Evolutionary conservation across 2,888 invertebrate genomes (phyloP).

Genomic region (Drosophila rubida): DNA sequence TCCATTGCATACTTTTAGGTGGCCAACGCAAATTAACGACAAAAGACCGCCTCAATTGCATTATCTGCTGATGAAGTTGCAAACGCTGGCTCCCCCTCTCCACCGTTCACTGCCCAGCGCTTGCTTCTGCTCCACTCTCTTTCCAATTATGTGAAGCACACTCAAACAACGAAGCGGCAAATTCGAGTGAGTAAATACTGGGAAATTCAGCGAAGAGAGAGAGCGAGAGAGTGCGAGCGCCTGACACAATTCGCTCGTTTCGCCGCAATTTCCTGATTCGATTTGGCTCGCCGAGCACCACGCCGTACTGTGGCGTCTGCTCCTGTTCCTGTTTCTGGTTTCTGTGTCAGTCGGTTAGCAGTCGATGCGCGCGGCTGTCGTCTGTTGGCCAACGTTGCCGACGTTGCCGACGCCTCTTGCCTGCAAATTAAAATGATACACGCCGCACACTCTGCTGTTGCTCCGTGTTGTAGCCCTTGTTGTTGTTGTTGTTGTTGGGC

Average conservation of each 20-base stretch:
- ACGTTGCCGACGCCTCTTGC: constrained; percentile 17
- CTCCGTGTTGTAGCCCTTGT: constrained; percentile 17
- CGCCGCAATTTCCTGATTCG: constrained; percentile 42
- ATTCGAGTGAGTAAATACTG: constrained; percentile 57
- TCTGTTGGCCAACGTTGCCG: constrained; percentile 12
- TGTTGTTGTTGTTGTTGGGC: constrained; percentile 31
- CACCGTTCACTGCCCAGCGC: background rate
- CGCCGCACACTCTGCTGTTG: constrained; percentile 19
- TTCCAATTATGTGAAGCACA: background rate
- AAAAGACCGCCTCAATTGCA: constrained; percentile 15
- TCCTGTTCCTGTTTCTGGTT: constrained; percentile 45
- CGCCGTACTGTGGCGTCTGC: constrained; percentile 20
- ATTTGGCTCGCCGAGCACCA: constrained; percentile 19
- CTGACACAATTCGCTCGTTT: constrained; percentile 27
- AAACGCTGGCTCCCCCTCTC: background rate
- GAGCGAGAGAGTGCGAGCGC: constrained; percentile 8
- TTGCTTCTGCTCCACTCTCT: background rate
- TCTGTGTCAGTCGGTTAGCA: constrained; percentile 80
- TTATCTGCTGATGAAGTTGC: constrained; percentile 16
- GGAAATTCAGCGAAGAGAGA: constrained; percentile 49
- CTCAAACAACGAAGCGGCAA: constrained; percentile 12
- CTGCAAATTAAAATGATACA: constrained; percentile 41
- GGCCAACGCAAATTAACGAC: constrained; percentile 13
- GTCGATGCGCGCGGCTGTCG: constrained; percentile 60
- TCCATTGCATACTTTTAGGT: constrained; percentile 34